Evolutionary conservation across 1,140 invertebrate species (phyloP).

Genomic region (Drosophila pandora): DNA sequence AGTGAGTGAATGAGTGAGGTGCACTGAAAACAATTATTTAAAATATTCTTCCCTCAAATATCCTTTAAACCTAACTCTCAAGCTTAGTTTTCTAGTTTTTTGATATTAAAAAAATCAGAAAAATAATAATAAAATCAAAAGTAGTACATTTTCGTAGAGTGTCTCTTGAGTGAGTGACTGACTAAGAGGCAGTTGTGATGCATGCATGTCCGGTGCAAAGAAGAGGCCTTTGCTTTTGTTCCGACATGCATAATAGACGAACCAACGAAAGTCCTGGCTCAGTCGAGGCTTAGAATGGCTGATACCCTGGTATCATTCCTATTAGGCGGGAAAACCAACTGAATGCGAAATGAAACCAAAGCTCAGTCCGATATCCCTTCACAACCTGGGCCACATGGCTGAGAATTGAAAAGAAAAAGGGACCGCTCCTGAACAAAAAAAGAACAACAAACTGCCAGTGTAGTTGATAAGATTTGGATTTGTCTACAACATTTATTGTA

Average conservation of each 20-base stretch:
- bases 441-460: constrained; percentile 35
- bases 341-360: constrained; percentile 5
- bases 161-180: constrained; percentile 24
- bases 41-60: background rate
- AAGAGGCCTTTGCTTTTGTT: constrained; percentile 61
- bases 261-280: constrained; percentile 4
- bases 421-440: constrained; percentile 9
- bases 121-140: too few relatives aligned
- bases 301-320: constrained; percentile 16
- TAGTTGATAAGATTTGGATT: constrained; percentile 78
- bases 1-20: constrained; percentile 52
- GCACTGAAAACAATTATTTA: constrained; percentile 18
- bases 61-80: background rate
- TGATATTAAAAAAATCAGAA: too few relatives aligned
- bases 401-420: constrained; percentile 18
- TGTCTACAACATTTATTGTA: constrained; percentile 78
- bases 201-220: constrained; percentile 68
- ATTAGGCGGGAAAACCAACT: background rate
- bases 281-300: constrained; percentile 21
- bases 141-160: background rate
- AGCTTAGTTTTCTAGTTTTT: too few relatives aligned
- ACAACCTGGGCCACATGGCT: constrained; percentile 14
- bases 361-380: constrained; percentile 32
- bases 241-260: constrained; percentile 52
- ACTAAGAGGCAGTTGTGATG: constrained; percentile 54